Evolutionary conservation across 1,140 invertebrate species (phyloP).

Genomic region (Lepidurus packardi): DNA sequence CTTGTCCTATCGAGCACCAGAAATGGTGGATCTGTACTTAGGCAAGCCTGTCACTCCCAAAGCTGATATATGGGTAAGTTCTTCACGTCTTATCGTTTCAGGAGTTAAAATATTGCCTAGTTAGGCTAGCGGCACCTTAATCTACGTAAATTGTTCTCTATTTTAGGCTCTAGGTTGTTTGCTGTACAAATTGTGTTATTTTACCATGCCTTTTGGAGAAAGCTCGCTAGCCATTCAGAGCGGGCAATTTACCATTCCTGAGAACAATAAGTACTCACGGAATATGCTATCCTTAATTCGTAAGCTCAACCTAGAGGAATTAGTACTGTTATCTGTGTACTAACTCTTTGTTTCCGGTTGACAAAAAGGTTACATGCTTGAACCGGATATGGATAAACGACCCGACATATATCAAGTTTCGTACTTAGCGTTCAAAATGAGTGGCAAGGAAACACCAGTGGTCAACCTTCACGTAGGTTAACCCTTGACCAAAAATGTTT

Average conservation of each 20-base stretch:
- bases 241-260: slow-evolving; percentile 80
- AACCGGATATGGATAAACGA: slow-evolving; percentile 70
- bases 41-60: slow-evolving; percentile 85
- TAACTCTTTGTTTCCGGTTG: slow-evolving; percentile 42
- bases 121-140: slow-evolving; percentile 27
- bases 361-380: slow-evolving; percentile 71
- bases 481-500: background rate
- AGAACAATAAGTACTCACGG: slow-evolving; percentile 66
- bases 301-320: slow-evolving; percentile 42
- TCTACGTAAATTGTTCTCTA: slow-evolving; percentile 37
- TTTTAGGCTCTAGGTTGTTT: slow-evolving; percentile 80
- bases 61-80: slow-evolving; percentile 79
- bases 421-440: slow-evolving; percentile 65
- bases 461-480: slow-evolving; percentile 64
- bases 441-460: slow-evolving; percentile 68
- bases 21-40: slow-evolving; percentile 92
- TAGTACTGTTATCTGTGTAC: too few relatives aligned
- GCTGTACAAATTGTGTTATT: slow-evolving; percentile 87
- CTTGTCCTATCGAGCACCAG: slow-evolving; percentile 83
- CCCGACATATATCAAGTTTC: slow-evolving; percentile 88
- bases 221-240: slow-evolving; percentile 88
- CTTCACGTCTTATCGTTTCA: slow-evolving; percentile 35
- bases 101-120: slow-evolving; percentile 36
- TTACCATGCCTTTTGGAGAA: slow-evolving; percentile 87
- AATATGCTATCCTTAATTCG: slow-evolving; percentile 49